Conservation (phyloP, 2,888 invertebrate genomes). For the Eustalomyia histrio region DNA sequence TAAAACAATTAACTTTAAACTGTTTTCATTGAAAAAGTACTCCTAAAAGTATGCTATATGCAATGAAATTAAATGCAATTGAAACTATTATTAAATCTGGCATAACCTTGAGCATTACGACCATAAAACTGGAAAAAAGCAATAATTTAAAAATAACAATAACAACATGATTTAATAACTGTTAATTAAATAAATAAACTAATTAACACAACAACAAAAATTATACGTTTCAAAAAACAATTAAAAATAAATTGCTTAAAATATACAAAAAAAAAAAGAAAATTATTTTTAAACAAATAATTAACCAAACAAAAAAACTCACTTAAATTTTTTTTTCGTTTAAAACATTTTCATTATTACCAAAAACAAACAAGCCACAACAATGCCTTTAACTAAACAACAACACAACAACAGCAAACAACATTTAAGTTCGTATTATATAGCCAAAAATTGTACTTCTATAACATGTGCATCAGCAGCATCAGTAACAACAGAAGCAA, state of each 20-base stretch:
- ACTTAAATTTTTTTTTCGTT: neutral
- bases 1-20: neutral
- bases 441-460: neutral
- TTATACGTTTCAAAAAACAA: conserved; percentile 1
- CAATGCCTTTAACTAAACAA: conserved; percentile 61
- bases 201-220: neutral
- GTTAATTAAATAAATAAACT: conserved; percentile 4
- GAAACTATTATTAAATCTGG: neutral
- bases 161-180: conserved; percentile 1
- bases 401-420: conserved; percentile 40
- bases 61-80: conserved; percentile 11
- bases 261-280: neutral
- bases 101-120: neutral
- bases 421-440: conserved; percentile 53
- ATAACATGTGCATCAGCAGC: conserved; percentile 30
- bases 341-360: neutral
- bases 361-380: conserved; percentile 34
- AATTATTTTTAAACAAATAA: neutral
- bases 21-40: neutral
- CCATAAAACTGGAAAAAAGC: neutral
- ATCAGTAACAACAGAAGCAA: conserved; percentile 27
- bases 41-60: conserved; percentile 36
- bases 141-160: neutral
- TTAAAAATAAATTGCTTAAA: conserved; percentile 26
- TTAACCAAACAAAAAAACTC: conserved; percentile 2